Evolutionary conservation across 1,140 invertebrate species (phyloP).

Genomic region (Micrasema longulum): DNA sequence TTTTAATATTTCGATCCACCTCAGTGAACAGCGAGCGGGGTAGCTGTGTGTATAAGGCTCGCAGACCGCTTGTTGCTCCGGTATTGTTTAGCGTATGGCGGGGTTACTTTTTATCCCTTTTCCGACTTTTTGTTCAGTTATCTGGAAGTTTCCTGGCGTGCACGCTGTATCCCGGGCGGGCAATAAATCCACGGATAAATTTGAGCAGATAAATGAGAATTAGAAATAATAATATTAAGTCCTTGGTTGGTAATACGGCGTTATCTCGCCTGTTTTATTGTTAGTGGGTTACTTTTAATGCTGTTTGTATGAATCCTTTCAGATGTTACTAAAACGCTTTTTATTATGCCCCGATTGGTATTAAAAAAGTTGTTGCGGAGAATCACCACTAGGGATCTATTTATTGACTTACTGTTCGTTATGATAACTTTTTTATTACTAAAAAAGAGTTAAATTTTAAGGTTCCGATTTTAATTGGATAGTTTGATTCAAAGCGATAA

Average conservation of each 20-base stretch:
- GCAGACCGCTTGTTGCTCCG: conserved; percentile 34
- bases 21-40: not conserved
- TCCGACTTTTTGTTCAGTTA: conserved; percentile 40
- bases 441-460: no score
- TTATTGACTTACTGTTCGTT: no score
- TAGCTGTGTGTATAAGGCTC: not conserved
- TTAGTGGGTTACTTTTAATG: no score
- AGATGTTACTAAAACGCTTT: no score
- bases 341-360: no score
- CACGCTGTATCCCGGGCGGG: conserved; percentile 25
- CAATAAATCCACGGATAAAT: conserved; percentile 47
- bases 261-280: conserved; percentile 21
- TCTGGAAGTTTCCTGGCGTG: conserved; percentile 47
- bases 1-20: not conserved
- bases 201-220: conserved; percentile 46
- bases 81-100: conserved; percentile 42
- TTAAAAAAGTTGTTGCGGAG: no score
- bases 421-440: no score
- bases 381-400: no score
- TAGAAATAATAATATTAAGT: conserved; percentile 47
- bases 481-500: no score
- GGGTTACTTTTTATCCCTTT: conserved; percentile 28
- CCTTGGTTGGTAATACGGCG: conserved; percentile 40
- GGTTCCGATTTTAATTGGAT: no score
- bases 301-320: no score